phyloP scores from a whole-genome alignment of 2,797 vertebrate species.

The Natrix natrix region DNA sequence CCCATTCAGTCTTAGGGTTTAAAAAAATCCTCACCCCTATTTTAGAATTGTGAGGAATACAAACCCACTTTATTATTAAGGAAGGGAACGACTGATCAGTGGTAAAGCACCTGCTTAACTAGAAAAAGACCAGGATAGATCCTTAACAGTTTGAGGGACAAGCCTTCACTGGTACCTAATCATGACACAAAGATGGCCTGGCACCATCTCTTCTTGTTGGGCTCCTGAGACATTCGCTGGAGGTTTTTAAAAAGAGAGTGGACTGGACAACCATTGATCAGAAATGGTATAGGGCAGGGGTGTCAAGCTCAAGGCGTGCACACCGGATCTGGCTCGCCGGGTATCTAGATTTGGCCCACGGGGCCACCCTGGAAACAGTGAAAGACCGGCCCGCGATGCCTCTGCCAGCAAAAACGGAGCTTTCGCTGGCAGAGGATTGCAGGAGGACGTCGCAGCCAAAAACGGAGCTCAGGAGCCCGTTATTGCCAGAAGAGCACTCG shows the following conservation, averaged over 20 bases:
- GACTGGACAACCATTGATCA: not conserved
- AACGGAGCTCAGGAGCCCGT: too few relatives aligned
- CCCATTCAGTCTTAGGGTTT: not conserved
- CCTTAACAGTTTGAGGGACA: not conserved
- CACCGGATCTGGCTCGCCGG: too few relatives aligned
- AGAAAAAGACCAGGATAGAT: not conserved
- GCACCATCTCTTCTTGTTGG: not conserved
- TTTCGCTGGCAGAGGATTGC: too few relatives aligned
- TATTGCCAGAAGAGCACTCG: too few relatives aligned
- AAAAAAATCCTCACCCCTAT: not conserved
- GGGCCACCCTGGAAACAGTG: too few relatives aligned
- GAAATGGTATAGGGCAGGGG: not conserved
- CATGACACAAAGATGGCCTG: not conserved
- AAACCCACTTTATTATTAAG: not conserved
- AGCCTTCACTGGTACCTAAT: not conserved
- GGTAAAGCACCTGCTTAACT: not conserved
- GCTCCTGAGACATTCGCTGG: not conserved
- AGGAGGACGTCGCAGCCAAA: too few relatives aligned
- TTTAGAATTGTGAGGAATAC: not conserved
- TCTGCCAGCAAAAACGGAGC: too few relatives aligned
- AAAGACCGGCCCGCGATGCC: too few relatives aligned
- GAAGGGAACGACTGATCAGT: not conserved
- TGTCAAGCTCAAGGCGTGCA: too few relatives aligned
- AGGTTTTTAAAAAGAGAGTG: not conserved
- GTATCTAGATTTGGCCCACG: too few relatives aligned